Evolutionary conservation across 2,888 invertebrate genomes (phyloP).

Genomic region (Stramonita haemastoma): DNA sequence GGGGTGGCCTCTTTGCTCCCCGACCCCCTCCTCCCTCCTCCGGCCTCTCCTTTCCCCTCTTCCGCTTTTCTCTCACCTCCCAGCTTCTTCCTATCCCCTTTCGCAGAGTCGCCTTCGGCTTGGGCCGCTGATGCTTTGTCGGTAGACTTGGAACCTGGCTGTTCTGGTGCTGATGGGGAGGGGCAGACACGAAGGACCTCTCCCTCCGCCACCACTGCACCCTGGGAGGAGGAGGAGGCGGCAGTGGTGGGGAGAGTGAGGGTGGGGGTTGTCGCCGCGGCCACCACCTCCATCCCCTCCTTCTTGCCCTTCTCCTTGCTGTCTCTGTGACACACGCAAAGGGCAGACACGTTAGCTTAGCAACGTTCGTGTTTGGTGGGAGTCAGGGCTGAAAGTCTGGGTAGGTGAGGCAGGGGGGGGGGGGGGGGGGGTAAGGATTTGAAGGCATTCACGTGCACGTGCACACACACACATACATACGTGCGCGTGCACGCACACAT

Average conservation of each 20-base stretch:
- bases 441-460: not conserved
- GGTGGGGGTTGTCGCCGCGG: not conserved
- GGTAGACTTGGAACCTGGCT: not conserved
- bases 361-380: no score
- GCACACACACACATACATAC: not conserved
- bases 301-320: conserved; percentile 22
- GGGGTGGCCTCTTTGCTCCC: conserved; percentile 28
- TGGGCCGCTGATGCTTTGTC: not conserved
- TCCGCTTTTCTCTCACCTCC: no score
- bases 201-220: not conserved
- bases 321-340: conserved; percentile 16
- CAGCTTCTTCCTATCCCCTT: not conserved
- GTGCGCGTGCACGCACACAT: not conserved
- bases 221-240: not conserved
- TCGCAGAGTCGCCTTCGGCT: no score
- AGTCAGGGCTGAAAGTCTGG: not conserved
- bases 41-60: not conserved
- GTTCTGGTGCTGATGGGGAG: not conserved
- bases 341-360: not conserved
- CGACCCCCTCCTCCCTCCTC: not conserved
- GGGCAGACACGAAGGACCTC: not conserved
- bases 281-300: conserved; percentile 23
- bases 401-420: not conserved
- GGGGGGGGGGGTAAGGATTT: not conserved
- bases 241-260: conserved; percentile 1